Conservation (phyloP, 1,140 invertebrate genomes). For the Aricia agestis region DNA sequence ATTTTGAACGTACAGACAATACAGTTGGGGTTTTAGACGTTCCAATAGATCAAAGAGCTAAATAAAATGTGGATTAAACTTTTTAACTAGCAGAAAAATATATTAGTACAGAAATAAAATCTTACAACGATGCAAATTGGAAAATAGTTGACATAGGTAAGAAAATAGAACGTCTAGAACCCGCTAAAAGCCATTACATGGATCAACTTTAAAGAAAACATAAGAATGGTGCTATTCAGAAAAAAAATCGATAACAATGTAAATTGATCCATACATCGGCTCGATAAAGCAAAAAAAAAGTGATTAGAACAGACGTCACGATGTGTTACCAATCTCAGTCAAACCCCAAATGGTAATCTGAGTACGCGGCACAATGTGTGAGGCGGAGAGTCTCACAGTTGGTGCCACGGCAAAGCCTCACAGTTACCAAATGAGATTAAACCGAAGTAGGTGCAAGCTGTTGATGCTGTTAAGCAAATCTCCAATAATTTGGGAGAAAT, state of each 20-base stretch:
- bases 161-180: too few species aligned
- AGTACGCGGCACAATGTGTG: slow-evolving; percentile 67
- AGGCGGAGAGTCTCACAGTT: slow-evolving; percentile 83
- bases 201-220: too few species aligned
- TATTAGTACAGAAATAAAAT: too few species aligned
- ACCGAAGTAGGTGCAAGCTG: slow-evolving; percentile 64
- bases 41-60: background rate
- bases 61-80: background rate
- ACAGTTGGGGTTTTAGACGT: background rate
- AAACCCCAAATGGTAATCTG: slow-evolving; percentile 85
- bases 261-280: slow-evolving; percentile 11
- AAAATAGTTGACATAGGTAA: too few species aligned
- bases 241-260: background rate
- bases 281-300: slow-evolving; percentile 49
- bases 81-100: too few species aligned
- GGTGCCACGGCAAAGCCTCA: slow-evolving; percentile 77
- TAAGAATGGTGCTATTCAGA: too few species aligned
- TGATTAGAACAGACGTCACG: slow-evolving; percentile 61
- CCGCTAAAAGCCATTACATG: too few species aligned
- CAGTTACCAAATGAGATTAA: slow-evolving; percentile 96
- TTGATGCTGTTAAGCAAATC: slow-evolving; percentile 31
- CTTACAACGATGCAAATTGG: too few species aligned
- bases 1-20: background rate
- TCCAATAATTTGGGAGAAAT: background rate
- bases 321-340: slow-evolving; percentile 64